Evolutionary conservation across 2,113 vertebrate genomes (phyloP), one percentile per base, ranked within the genome.

Genomic region (Dolichotis patagonum): DNA sequence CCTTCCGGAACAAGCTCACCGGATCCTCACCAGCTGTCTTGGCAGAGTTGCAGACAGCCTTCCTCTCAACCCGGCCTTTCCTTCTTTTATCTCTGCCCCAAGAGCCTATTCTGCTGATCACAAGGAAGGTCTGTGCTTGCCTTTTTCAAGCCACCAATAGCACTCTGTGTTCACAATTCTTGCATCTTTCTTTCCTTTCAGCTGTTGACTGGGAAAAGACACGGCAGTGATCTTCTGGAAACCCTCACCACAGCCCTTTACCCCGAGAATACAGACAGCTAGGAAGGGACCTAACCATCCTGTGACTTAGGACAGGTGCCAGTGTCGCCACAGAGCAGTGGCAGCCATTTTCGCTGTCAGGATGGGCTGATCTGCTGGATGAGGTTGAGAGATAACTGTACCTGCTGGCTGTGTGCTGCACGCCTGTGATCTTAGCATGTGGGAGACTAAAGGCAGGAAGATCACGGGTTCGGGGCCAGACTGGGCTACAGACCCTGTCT

Each of bases 21-120:
- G 4, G n/a, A 75, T 69, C 65, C 54, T 56, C 77, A 22, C 69
- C 65, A 89, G 38, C 32, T 78, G 13, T 63, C 63, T 67, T 38
- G 49, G n/a, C 80, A 54, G 60, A 75, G 88, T 35, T 95, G 67
- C 82, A 26, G n/a, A n/a, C 77, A 62, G 88, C 62, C 69, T 93
- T 88, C 62, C 77, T 60, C 75, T n/a, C 1, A 9, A n/a, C 58
- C 91, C 26, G 0, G 52, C 7, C 77, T 60, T 60, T 85, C 60
- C 49, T 46, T 65, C 73, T 94, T 91, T 95, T 94, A 96, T 92
- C 94, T 95, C 88, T 91, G 88, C 90, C 85, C 91, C 58, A 6
- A 38, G 75, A 93, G 94, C 32, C 14, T 62, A 77, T 90, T 96
- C 87, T 96, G 63, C 81, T 95, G n/a, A 54, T 93, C 56, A 60